These are phyloP conservation scores for Pygathrix nemaeus DNA, from an alignment of 2,113 vertebrate genomes.

Conservation along the genomic window DNA sequence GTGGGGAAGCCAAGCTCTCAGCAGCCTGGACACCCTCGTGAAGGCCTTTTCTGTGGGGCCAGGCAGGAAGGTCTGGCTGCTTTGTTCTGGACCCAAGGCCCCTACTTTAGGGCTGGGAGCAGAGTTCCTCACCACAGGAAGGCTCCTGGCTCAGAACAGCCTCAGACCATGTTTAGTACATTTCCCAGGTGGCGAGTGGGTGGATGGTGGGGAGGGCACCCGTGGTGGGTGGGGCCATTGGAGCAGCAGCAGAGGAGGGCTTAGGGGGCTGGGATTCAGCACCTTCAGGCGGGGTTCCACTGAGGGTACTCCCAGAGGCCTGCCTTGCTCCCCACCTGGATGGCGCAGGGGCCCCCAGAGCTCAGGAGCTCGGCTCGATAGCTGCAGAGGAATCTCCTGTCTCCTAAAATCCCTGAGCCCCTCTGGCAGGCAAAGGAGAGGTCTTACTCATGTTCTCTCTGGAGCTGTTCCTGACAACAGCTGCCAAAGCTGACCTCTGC, in stretches of 20 bases:
- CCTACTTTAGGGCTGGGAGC: background rate
- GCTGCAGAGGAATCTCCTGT: accelerated
- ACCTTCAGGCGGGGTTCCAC: background rate
- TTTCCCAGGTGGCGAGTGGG: slow-evolving; percentile 67
- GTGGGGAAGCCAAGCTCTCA: background rate
- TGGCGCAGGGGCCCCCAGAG: background rate
- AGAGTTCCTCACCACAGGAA: background rate
- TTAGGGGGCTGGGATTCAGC: background rate
- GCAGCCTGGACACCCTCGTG: background rate
- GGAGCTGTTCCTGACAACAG: accelerated
- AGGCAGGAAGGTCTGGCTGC: background rate
- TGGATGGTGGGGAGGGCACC: background rate
- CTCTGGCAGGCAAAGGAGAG: too few relatives aligned
- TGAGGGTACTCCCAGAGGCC: too few relatives aligned
- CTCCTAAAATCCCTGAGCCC: accelerated
- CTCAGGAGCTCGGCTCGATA: accelerated
- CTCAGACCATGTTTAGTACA: slow-evolving; percentile 47
- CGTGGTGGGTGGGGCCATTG: background rate
- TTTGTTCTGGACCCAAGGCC: background rate
- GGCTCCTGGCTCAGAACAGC: background rate
- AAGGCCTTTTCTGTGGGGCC: background rate
- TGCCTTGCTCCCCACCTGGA: accelerated
- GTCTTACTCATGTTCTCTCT: accelerated
- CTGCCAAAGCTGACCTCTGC: background rate
- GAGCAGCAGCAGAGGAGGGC: background rate